Base-by-base conservation (phyloP, 1,140 invertebrate genomes). In the Bombyx mandarina region DNA sequence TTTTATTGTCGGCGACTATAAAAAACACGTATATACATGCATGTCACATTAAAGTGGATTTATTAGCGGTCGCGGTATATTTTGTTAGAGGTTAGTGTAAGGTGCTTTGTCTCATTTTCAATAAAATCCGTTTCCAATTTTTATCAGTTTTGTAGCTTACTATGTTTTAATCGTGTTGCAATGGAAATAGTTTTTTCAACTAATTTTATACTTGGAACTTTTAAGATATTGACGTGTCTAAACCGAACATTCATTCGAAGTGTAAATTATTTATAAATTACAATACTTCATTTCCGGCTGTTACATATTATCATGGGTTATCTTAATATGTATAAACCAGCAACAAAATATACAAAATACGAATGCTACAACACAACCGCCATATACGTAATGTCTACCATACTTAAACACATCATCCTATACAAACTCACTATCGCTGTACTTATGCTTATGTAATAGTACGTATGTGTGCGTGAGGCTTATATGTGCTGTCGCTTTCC, bases 401-500 rank as follows among this genome's bases (percentile, higher is more conserved):
- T 71, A 68, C 69, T 64, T 71, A 51, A 60, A 62, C 35, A 35
- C 22, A 44, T 44, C 18, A 56, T 66, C 48, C 53, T 61, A 65
- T 63, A 65, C 58, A 67, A 56, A 62, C 61, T 56, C 45, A 58
- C 51, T 59, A 61, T 50, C 54, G 22, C 8, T 9, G 18, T 53
- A 51, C 50, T 18, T 54, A 54, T 59, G 54, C 45, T 65, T 61
- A 65, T 65, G 57, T 61, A 65, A 65, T 61, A 43, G 26, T 52
- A 26, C 43, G 54, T 53, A 54, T 60, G 56, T 63, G 54, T 61
- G 60, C 26, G 62, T 66, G 63, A 71, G 62, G 51, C 69, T 66
- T 56, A 59, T 62, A 56, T 54, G 54, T 58, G 64, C 71, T 66
- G 59, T 83, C 78, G 58, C 77, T 63, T 74, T 77, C 66, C 42